Conservation (phyloP, 1,140 invertebrate genomes). For the Ladona fulva region DNA sequence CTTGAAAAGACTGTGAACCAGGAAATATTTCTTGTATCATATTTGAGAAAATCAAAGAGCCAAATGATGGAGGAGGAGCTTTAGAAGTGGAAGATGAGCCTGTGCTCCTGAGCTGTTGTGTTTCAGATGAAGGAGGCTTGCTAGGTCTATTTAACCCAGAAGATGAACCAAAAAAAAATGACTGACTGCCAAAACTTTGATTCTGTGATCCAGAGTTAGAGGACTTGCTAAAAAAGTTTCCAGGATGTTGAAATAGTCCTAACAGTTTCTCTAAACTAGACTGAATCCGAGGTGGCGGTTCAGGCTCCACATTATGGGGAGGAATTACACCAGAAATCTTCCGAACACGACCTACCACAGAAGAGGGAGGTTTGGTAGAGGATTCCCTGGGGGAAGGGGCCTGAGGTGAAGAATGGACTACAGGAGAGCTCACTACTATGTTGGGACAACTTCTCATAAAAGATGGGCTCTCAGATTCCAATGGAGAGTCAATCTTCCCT, state of each 20-base stretch:
- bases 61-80: not conserved
- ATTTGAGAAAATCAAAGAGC: not conserved
- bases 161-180: not conserved
- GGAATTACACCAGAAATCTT: not conserved
- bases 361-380: not conserved
- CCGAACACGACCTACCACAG: not conserved
- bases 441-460: slow-evolving; percentile 10
- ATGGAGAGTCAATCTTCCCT: not conserved
- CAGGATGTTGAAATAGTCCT: slow-evolving; percentile 29
- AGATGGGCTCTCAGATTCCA: slow-evolving; percentile 21
- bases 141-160: not conserved
- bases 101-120: not conserved
- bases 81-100: not conserved
- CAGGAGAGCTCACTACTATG: too few species aligned
- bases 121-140: not conserved
- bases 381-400: not conserved
- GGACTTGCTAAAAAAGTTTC: slow-evolving; percentile 21
- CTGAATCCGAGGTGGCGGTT: slow-evolving; percentile 16
- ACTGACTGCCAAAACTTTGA: not conserved
- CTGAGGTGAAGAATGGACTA: too few species aligned
- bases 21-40: not conserved
- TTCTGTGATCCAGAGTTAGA: not conserved
- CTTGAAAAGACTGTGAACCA: too few species aligned
- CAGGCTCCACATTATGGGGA: not conserved
- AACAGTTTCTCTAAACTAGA: slow-evolving; percentile 28